phyloP scores from a whole-genome alignment of 37 sponge, comb jelly and placozoan genomes.

The Ephydatia muelleri region DNA sequence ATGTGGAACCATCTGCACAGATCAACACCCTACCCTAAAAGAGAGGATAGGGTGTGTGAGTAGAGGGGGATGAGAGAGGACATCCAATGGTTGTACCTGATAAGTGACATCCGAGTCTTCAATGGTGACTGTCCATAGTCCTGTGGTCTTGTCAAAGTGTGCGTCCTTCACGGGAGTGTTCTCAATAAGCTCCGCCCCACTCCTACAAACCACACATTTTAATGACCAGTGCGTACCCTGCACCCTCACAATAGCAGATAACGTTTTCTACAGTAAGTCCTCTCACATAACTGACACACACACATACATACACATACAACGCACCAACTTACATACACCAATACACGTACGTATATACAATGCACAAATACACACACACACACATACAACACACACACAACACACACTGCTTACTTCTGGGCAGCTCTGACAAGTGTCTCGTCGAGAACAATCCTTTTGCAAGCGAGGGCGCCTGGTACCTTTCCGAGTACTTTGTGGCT shows the following conservation, averaged over 20 bases:
- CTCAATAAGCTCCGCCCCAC: conserved; percentile 51
- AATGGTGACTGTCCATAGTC: conserved; percentile 65
- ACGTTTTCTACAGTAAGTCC: too few species aligned
- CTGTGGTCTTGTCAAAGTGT: conserved; percentile 33
- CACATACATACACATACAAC: too few species aligned
- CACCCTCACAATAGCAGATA: too few species aligned
- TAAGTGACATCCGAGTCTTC: conserved; percentile 32
- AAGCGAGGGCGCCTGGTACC: conserved; percentile 53
- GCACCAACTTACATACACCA: neutral
- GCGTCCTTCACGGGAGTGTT: conserved; percentile 44
- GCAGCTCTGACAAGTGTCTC: conserved; percentile 37
- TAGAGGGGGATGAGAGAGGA: neutral
- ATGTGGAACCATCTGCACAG: conserved; percentile 73
- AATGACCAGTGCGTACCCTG: too few species aligned
- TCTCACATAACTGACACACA: too few species aligned
- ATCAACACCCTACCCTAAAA: conserved; percentile 49
- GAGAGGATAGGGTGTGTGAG: neutral
- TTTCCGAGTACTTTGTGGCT: conserved; percentile 37
- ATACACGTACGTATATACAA: neutral
- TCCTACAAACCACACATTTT: conserved; percentile 7
- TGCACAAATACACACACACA: neutral
- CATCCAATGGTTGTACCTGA: neutral
- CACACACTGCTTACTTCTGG: conserved; percentile 9
- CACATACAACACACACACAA: neutral
- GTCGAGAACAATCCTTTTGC: conserved; percentile 56